These are phyloP conservation scores for Agriotes lineatus DNA, from an alignment of 2,888 invertebrate species.

Conservation along the genomic window DNA sequence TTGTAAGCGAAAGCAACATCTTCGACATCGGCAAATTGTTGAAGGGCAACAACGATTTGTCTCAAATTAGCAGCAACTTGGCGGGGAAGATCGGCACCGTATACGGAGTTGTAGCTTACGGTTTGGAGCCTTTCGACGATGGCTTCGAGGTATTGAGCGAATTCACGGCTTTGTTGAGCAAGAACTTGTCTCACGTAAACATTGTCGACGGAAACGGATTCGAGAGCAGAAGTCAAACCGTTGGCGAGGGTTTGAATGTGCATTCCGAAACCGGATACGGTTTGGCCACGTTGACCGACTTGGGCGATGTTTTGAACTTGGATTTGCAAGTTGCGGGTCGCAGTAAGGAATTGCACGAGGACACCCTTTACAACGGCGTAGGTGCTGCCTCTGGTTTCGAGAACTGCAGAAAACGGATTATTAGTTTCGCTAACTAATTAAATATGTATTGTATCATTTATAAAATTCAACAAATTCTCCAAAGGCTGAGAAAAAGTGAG, in stretches of 20 bases:
- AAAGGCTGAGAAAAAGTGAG: no score
- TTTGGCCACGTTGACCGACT: background rate
- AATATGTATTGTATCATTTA: no score
- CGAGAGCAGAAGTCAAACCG: conserved; percentile 3
- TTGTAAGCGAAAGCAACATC: no score
- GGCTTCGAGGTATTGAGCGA: conserved; percentile 6
- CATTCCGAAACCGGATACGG: background rate
- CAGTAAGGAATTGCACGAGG: conserved; percentile 1
- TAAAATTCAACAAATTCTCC: no score
- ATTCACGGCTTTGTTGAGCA: background rate
- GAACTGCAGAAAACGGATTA: no score
- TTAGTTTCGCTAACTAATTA: no score
- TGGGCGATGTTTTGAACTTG: background rate
- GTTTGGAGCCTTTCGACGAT: conserved; percentile 24
- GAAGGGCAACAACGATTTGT: no score
- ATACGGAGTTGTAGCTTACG: background rate
- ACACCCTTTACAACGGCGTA: background rate
- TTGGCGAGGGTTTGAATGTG: conserved; percentile 19
- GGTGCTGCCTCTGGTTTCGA: no score
- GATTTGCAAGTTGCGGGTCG: conserved; percentile 10
- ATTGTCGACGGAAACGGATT: conserved; percentile 14
- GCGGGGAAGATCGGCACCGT: no score
- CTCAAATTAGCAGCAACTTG: no score
- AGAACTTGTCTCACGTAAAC: conserved; percentile 1
- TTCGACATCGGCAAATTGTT: no score